Base-by-base conservation (phyloP, 2,113 vertebrate genomes). In the Cavia porcellus region DNA sequence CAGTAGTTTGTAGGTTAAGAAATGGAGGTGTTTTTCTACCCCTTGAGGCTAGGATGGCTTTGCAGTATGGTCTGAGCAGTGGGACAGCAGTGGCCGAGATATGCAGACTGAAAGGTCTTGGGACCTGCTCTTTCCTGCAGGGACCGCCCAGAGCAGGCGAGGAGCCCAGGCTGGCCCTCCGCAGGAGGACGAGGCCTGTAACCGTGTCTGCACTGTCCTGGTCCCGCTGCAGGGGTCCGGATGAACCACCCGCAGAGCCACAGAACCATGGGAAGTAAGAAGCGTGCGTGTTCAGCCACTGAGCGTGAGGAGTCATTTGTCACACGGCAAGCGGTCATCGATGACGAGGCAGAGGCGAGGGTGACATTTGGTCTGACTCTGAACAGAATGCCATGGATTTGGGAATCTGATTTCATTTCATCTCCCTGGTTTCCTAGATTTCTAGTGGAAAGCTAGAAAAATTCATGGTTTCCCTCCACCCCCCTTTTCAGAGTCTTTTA, bases 371-470 rank as follows among this genome's bases (percentile, higher is more conserved):
- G 82, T 90, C 91, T 92, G 72, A 91, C n/a, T 64, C 55, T 47
- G 83, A 35, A 47, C 62, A 77, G 84, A 91, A 72, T 50, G 74
- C 86, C 84, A 83, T 59, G 38, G 84, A 66, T 95, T 92, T 97
- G 57, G 81, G 30, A 72, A 85, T 92, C 30, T 70, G 45, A 66
- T 47, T 93, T 97, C 92, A 62, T 66, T 59, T 5, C n/a, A 25
- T 59, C 20, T 52, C 32, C 59, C 68, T 20, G 72, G 74, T 70
- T 95, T 92, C 95, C 85, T 89, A 87, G 74, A 55, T 95, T 95
- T 96, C 90, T 85, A 87, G 74, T 95, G 96, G 97, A 96, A 93
- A 25, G 59, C 28, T 83, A 42, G 68, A n/a, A 59, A 93, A 96
- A 55, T 55, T 35, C 42, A 35, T 72, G 74, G 20, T 59, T 22